Percentiles rank a stretch among this genome's conserved stretches.
Conservation (phyloP, 1,140 invertebrate genomes). For the Drosophila nebulosa region DNA sequence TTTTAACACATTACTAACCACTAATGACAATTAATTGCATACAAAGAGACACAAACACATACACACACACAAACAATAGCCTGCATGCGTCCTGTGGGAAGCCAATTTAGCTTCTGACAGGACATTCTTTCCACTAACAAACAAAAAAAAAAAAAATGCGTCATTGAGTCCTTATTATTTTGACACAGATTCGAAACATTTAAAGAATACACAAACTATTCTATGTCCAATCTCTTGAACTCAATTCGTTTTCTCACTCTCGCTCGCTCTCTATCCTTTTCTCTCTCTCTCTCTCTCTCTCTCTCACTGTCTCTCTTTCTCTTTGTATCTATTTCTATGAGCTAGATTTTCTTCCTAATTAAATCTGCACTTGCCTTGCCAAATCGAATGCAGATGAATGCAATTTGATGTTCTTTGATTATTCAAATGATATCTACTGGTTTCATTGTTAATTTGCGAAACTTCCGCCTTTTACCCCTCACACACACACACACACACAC, state of each 20-base stretch:
- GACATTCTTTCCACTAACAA: conserved; percentile 1
- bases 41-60: conserved; percentile 10
- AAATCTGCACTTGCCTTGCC: conserved; percentile 37
- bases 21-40: conserved; percentile 1
- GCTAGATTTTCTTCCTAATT: conserved; percentile 20
- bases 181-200: background rate
- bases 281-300: conserved; percentile 22
- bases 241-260: background rate
- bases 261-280: background rate
- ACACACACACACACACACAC: background rate
- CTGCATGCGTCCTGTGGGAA: conserved; percentile 36
- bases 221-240: background rate
- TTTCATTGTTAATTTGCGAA: background rate
- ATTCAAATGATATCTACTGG: background rate
- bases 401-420: conserved; percentile 3
- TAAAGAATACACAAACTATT: background rate
- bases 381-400: conserved; percentile 33
- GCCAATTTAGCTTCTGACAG: background rate
- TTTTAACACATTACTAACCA: background rate
- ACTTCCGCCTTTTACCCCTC: background rate
- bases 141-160: background rate
- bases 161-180: background rate
- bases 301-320: conserved; percentile 9
- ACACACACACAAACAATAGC: conserved; percentile 25
- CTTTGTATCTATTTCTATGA: conserved; percentile 6